Evolutionary conservation across 2,113 vertebrate species (phyloP), one percentile per base, ranked within the genome.

Genomic region (Rhea americana): DNA sequence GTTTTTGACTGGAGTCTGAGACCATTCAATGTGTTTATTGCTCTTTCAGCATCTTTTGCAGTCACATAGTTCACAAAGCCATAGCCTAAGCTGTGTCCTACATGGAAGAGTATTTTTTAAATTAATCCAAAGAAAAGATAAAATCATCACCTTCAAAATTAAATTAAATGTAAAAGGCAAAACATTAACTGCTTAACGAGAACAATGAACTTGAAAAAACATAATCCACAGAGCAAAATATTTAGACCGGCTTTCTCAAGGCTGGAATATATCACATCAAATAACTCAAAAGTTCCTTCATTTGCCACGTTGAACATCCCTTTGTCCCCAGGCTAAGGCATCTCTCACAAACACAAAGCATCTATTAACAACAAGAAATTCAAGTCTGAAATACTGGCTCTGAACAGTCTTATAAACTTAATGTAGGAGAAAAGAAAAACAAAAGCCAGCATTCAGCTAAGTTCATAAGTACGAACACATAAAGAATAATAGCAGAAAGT

Each of bases 31-130:
- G 99, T 99, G 98, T 98, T 99, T 98, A 99, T 99, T 96, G 99
- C 99, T 98, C 99, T 99, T 97, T 99, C 99, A 82, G 99, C 99
- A 95, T 99, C 99, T 98, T 99, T 99, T 95, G 99, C 99, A 95
- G 98, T 99, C 97, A 99, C 98, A 48, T 99, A 99, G 98, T 99
- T 99, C 98, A 99, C 99, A 95, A 99, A 99, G 97, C 99, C 99
- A 17, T 99, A 99, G 97, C 99, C 99, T 98, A 99, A 98, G 99
- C 99, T 99, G 98, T 99, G 99, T 95, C 99, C 99, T 99, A 97
- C 94, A 97, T 39, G 96, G 98, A 97, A 98, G 93, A 98, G 92
- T 26, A 91, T 4, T 51, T 30, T 41, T 8, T 2, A 25, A 65
- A 74, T 86, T 72, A 89, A 72, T 39, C 20, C 30, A 59, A 77